Evolutionary conservation across 2,113 vertebrate genomes (phyloP).

Genomic region (Peromyscus californicus): DNA sequence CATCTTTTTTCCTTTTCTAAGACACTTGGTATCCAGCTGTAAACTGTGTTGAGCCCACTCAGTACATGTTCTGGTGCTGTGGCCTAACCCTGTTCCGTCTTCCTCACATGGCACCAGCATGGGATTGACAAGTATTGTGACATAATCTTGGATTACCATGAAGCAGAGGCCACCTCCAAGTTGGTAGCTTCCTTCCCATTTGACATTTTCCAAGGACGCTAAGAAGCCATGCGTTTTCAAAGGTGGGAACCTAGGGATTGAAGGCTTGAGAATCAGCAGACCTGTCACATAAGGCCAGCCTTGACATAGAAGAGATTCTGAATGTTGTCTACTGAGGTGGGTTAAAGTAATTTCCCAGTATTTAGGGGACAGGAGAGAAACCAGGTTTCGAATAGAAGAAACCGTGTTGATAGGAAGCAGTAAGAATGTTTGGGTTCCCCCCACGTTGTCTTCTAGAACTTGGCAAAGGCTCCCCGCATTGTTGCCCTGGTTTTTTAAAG

Average conservation of each 20-base stretch:
- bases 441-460: conserved; percentile 1
- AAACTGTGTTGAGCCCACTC: neutral
- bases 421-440: neutral
- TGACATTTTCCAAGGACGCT: conserved; percentile 53
- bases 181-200: conserved; percentile 23
- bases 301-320: conserved; percentile 48
- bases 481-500: conserved; percentile 52
- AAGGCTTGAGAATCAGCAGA: neutral
- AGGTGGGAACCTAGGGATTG: conserved; percentile 39
- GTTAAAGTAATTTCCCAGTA: conserved; percentile 53
- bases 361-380: conserved; percentile 29
- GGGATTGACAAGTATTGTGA: conserved; percentile 77
- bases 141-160: conserved; percentile 59
- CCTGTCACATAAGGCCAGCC: conserved; percentile 14
- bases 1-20: neutral
- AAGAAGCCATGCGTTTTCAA: conserved; percentile 44
- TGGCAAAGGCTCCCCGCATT: neutral
- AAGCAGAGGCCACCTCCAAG: neutral
- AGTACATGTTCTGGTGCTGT: neutral
- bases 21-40: neutral
- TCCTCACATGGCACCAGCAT: neutral
- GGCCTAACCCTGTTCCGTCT: conserved; percentile 1
- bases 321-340: conserved; percentile 57
- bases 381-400: conserved; percentile 28
- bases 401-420: neutral